Evolutionary conservation across 1,140 invertebrate species (phyloP), one percentile per base, ranked within the genome.

Genomic region (Geopemphigus sp.): DNA sequence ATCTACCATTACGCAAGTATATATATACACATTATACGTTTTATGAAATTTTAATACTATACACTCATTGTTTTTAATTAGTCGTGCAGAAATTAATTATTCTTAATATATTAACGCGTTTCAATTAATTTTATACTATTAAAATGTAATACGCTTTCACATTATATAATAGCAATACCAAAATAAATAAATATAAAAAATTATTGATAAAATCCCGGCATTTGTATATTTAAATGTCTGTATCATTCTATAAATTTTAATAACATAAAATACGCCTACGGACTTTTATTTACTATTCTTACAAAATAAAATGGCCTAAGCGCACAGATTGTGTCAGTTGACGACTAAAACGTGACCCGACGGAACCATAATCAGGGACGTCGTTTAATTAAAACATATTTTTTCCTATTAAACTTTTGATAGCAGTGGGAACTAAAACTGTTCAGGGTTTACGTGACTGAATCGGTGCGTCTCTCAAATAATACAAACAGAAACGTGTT

Each of bases 361-460:
- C 24, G 17, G 17, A 5, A 56, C 53, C 15, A 32, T 32, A 57
- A 74, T 54, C 53, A 54, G 19, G 19, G n/a, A 74, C 32, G 8
- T 4, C 11, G 53, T 57, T 74, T 73, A 72, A 72, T 72, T 72
- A 72, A 72, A 72, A 53, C 47, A 24, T 72, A 54, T 72, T 39
- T 39, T 54, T 73, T 73, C 29, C 47, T 70, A 70, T 53, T 73
- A 56, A 73, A 56, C 47, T 73, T 73, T 54, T 56, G 26, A 29
- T 29, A 54, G 47, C 11, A 8, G 32, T 39, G 32, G 15, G 53
- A 73, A 54, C 26, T n/a, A 6, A 22, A 39, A 73, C 56, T 54
- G 50, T 73, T 73, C 29, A 50, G 10, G 53, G 22, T 10, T 73
- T 73, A 56, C 70, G 50, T 56, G 68, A 73, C 26, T 39, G 32